Base-by-base conservation (phyloP, 53 echinoderm and acorn worm genomes). In the Echinarachnius parma region DNA sequence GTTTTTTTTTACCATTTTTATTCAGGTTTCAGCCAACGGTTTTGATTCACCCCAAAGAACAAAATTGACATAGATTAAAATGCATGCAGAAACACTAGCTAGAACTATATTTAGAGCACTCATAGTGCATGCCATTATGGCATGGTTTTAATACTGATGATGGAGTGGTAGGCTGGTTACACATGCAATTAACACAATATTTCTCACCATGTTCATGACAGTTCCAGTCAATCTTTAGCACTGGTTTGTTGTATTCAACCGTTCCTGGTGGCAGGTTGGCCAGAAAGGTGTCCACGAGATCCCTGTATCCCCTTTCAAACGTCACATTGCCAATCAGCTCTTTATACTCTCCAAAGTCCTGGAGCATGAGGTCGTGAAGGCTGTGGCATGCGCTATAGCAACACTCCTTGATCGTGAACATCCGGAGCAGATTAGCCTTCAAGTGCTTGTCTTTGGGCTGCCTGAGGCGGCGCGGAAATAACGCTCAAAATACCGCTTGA, bases 381-480 rank as follows among this genome's bases (percentile, higher is more conserved):
- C 56, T 34, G 57, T 56, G 55, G 21, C 74, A 72, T 18, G 74
- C 74, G 15, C 74, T 72, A 45, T 72, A 72, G 57, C 74, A 72
- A 28, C 74, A 72, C 28, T 72, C 74, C 1, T 27, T 57, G 44
- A 72, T 22, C 26, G 37, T 34, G 26, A 24, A 57, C 7, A 34
- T 22, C 16, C 74, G 23, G 44, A 72, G 27, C 35, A 72, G 22
- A 16, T 72, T 72, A 1, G 57, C 57, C 44, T 72, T 72, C 13
- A 56, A 28, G 28, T 26, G 33, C 44, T 56, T 56, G 25, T 72
- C 74, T 26, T 14, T 1, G 57, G 74, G 26, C 74, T 72, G 5
- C 74, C 74, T 2, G 44, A 16, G 13, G 74, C 28, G 7, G 8
- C 9, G 7, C 4, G 14, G 49, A 34, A 53, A 28, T 72, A 72